Evolutionary conservation across 2,797 vertebrate genomes (phyloP).

Genomic region (Micrastur ruficollis): DNA sequence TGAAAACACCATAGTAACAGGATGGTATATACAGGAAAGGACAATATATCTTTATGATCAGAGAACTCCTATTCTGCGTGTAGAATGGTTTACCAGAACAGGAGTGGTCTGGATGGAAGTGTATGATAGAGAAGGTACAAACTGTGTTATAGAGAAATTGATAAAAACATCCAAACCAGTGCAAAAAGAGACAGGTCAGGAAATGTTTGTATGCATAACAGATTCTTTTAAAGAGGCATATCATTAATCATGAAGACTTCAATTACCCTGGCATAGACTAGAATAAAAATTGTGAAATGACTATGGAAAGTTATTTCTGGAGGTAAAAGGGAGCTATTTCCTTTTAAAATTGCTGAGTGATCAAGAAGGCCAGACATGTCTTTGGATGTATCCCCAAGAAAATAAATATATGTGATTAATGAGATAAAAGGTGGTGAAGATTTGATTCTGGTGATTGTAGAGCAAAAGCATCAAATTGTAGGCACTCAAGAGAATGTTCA

Average conservation of each 20-base stretch:
- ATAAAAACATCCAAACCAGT: not conserved
- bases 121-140: not conserved
- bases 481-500: slow-evolving; percentile 20
- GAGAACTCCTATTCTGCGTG: not conserved
- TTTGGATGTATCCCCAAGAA: not conserved
- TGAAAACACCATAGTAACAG: slow-evolving; percentile 16
- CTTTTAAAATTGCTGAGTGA: slow-evolving; percentile 26
- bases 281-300: slow-evolving; percentile 23
- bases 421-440: slow-evolving; percentile 15
- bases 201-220: slow-evolving; percentile 9
- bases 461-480: slow-evolving; percentile 21
- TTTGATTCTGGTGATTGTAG: slow-evolving; percentile 29
- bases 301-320: slow-evolving; percentile 24
- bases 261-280: slow-evolving; percentile 4
- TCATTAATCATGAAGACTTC: slow-evolving; percentile 57
- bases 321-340: slow-evolving; percentile 34
- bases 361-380: not conserved
- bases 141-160: not conserved
- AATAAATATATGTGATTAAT: slow-evolving; percentile 37
- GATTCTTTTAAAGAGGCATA: slow-evolving; percentile 13
- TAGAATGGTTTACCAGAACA: not conserved
- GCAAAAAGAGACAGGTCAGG: not conserved
- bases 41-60: not conserved
- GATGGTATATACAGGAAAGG: not conserved
- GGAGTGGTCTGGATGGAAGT: not conserved